Evolutionary conservation across 2,113 vertebrate genomes (phyloP).

Genomic region (Columbina picui): DNA sequence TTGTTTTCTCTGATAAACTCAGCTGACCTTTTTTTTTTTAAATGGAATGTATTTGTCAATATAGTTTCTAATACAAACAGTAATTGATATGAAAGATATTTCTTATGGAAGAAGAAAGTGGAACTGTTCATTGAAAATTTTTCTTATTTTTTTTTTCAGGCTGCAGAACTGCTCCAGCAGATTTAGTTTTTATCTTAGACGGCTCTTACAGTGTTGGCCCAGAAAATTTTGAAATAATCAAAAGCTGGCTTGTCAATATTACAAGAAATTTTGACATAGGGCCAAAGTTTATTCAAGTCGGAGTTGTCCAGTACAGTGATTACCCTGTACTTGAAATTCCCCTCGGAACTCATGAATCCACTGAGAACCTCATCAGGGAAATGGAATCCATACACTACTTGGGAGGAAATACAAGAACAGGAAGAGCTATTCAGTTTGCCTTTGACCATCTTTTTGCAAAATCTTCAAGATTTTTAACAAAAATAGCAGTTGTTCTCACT

Average conservation of each 20-base stretch:
- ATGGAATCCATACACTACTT: slow-evolving; percentile 91
- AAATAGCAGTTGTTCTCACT: slow-evolving; percentile 94
- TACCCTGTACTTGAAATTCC: slow-evolving; percentile 92
- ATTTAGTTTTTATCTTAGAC: slow-evolving; percentile 96
- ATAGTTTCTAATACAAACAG: background rate
- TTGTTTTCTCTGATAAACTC: background rate
- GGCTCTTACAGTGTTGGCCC: slow-evolving; percentile 96
- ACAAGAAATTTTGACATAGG: slow-evolving; percentile 94
- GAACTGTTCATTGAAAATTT: background rate
- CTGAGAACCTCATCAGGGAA: slow-evolving; percentile 80
- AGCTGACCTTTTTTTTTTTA: background rate
- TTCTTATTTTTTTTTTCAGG: slow-evolving; percentile 70
- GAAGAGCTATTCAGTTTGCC: slow-evolving; percentile 92
- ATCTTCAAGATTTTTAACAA: slow-evolving; percentile 90
- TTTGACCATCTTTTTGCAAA: slow-evolving; percentile 90
- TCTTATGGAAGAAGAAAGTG: background rate
- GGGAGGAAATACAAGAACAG: slow-evolving; percentile 94
- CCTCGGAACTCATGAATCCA: slow-evolving; percentile 83
- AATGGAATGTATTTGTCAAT: background rate
- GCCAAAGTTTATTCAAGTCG: slow-evolving; percentile 93
- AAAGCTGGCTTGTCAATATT: slow-evolving; percentile 95
- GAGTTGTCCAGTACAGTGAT: slow-evolving; percentile 96
- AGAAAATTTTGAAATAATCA: slow-evolving; percentile 96
- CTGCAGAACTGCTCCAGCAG: slow-evolving; percentile 92
- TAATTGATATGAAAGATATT: background rate